Evolutionary conservation across 1,140 invertebrate species (phyloP).

Genomic region (Thaumatotibia leucotreta): DNA sequence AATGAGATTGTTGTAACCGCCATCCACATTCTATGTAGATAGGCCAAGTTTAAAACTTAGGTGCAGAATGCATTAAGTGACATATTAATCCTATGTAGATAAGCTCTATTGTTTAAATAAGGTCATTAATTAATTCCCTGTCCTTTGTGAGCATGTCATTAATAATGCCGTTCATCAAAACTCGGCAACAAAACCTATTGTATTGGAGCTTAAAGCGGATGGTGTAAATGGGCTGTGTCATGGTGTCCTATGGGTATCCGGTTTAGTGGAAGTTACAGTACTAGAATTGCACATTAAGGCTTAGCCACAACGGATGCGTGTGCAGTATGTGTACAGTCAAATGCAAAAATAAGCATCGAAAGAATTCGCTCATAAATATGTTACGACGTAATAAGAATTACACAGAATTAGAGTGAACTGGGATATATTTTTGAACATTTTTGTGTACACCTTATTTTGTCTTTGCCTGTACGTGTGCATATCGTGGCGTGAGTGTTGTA

Average conservation of each 20-base stretch:
- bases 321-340: too few species aligned
- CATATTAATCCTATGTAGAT: not conserved
- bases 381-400: too few species aligned
- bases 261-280: not conserved
- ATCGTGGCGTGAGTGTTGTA: too few species aligned
- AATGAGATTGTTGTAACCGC: not conserved
- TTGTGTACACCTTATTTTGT: too few species aligned
- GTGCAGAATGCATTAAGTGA: not conserved
- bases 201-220: not conserved
- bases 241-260: not conserved
- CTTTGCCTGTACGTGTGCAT: too few species aligned
- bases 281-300: too few species aligned
- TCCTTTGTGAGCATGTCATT: not conserved
- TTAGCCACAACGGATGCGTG: too few species aligned
- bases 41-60: not conserved
- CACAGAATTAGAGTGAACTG: too few species aligned
- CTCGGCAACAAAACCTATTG: constrained; percentile 3
- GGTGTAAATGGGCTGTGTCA: not conserved
- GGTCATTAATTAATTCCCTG: constrained; percentile 4
- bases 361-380: too few species aligned
- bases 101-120: not conserved
- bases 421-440: too few species aligned
- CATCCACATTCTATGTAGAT: not conserved
- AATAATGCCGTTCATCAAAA: constrained; percentile 6
- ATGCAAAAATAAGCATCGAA: too few species aligned